Conservation (phyloP, 2,797 vertebrate genomes). For the Acanthurus tractus region DNA sequence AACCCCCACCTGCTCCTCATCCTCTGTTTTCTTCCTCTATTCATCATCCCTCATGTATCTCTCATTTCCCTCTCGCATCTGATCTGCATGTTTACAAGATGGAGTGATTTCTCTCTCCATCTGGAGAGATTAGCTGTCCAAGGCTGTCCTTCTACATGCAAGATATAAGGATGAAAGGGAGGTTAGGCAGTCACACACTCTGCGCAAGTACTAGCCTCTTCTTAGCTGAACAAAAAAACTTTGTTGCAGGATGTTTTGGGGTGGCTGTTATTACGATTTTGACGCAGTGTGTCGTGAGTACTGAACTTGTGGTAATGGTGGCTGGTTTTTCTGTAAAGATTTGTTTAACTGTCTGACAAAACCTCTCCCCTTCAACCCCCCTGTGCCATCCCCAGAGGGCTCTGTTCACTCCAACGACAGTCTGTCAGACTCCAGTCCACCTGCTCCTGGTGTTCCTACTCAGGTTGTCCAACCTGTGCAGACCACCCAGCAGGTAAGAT, state of each 20-base stretch:
- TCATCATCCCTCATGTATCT: conserved; percentile 53
- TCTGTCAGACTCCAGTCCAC: conserved; percentile 89
- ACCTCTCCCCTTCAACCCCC: conserved; percentile 19
- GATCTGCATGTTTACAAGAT: conserved; percentile 87
- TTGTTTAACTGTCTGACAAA: conserved; percentile 12
- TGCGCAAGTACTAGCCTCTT: conserved; percentile 27
- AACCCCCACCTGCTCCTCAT: conserved; percentile 7
- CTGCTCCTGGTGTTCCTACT: conserved; percentile 87
- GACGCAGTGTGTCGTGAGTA: conserved; percentile 82
- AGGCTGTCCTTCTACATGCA: conserved; percentile 80
- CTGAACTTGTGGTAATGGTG: conserved; percentile 17
- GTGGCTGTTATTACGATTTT: conserved; percentile 81
- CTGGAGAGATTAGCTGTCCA: conserved; percentile 90
- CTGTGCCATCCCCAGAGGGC: conserved; percentile 83
- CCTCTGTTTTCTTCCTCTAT: conserved; percentile 32
- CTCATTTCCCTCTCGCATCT: conserved; percentile 73
- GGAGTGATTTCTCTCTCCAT: conserved; percentile 84
- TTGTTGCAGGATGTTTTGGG: conserved; percentile 80
- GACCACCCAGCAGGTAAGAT: conserved; percentile 88
- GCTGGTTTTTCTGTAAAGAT: conserved; percentile 9
- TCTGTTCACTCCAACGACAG: conserved; percentile 91
- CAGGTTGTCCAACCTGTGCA: conserved; percentile 92
- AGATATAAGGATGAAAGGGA: conserved; percentile 80
- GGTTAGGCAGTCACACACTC: conserved; percentile 41
- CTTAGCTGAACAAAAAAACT: conserved; percentile 6